phyloP scores from a whole-genome alignment of 2,888 invertebrate genomes.

The Trachelus tabidus region DNA sequence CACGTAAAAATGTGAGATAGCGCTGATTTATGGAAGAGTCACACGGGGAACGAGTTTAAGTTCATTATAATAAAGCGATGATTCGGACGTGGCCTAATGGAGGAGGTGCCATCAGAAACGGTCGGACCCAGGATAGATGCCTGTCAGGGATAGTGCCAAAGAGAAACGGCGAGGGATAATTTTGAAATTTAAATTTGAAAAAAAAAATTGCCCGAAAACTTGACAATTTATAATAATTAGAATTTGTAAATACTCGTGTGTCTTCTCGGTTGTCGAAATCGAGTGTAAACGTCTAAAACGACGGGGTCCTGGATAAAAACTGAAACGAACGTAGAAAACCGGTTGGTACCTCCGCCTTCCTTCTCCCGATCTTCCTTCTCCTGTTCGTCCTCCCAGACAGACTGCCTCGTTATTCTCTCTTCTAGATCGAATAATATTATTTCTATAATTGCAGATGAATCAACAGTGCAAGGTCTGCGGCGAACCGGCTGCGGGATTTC shows the following conservation, averaged over 20 bases:
- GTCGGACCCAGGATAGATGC: background rate
- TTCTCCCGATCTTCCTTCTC: constrained; percentile 6
- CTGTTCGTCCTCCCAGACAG: background rate
- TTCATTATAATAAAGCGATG: constrained; percentile 8
- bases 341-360: constrained; percentile 8
- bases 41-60: constrained; percentile 35
- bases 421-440: constrained; percentile 31
- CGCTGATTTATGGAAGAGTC: constrained; percentile 56
- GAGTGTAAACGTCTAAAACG: constrained; percentile 2
- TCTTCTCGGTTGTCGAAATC: background rate
- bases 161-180: background rate
- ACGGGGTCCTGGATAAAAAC: background rate
- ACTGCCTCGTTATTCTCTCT: constrained; percentile 14
- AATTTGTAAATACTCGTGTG: background rate
- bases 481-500: constrained; percentile 63
- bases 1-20: constrained; percentile 42
- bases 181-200: background rate
- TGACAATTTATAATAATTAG: background rate
- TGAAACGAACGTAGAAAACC: constrained; percentile 8
- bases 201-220: background rate
- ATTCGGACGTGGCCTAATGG: constrained; percentile 6
- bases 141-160: background rate
- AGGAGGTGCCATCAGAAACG: background rate
- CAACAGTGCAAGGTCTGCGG: constrained; percentile 64
- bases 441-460: constrained; percentile 60